These are phyloP conservation scores for Prochilodus magdalenae DNA, from an alignment of 2,113 vertebrate genomes.

Conservation along the genomic window DNA sequence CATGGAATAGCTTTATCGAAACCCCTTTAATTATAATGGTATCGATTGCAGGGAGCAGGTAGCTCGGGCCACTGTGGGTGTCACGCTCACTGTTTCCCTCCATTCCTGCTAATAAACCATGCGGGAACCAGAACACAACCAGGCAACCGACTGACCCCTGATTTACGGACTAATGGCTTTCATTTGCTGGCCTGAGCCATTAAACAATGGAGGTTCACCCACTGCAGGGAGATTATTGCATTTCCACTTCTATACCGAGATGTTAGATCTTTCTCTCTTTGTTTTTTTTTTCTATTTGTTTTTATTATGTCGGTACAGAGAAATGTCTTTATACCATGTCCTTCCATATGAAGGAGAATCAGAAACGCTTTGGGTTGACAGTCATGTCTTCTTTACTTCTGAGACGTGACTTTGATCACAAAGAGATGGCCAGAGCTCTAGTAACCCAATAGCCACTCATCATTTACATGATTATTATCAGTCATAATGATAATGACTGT, in stretches of 20 bases:
- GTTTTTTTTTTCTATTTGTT: not conserved
- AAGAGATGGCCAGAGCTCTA: no score
- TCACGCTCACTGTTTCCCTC: conserved; percentile 40
- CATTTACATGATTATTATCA: no score
- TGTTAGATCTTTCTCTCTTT: not conserved
- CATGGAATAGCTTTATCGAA: conserved; percentile 76
- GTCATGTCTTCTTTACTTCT: no score
- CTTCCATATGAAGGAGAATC: conserved; percentile 32
- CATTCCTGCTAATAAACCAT: conserved; percentile 25
- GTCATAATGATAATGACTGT: no score
- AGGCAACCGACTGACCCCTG: conserved; percentile 4
- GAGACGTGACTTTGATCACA: no score
- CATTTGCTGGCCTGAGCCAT: conserved; percentile 28
- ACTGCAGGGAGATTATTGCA: not conserved
- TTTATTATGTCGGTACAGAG: no score
- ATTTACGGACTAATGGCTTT: conserved; percentile 36
- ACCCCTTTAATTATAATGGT: conserved; percentile 73
- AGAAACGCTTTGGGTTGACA: no score
- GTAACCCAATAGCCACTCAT: no score
- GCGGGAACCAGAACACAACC: conserved; percentile 21
- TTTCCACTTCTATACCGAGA: not conserved
- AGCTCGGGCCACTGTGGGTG: conserved; percentile 54
- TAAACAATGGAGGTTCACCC: conserved; percentile 1
- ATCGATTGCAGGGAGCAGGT: conserved; percentile 70
- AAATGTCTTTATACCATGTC: not conserved